A percentile compares a stretch with the other conserved stretches of the same genome.
Conservation (phyloP, 2,113 vertebrate species). For the Podiceps cristatus region DNA sequence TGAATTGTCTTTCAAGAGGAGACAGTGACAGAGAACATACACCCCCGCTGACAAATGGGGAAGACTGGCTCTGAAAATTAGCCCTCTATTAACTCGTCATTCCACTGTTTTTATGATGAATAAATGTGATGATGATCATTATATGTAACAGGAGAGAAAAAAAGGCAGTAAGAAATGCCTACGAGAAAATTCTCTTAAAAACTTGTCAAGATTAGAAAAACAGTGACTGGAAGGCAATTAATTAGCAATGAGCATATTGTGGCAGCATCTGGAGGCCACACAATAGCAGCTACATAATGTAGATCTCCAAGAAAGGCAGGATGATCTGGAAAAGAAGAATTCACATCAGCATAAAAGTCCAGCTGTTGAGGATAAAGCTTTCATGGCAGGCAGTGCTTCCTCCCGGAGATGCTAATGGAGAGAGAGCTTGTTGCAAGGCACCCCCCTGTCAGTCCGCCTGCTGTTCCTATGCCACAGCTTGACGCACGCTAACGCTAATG, state of each 20-base stretch:
- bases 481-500: background rate
- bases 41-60: background rate
- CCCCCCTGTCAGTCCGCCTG: background rate
- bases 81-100: background rate
- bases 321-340: background rate
- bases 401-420: background rate
- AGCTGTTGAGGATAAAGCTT: background rate
- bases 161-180: background rate
- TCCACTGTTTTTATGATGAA: background rate
- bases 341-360: background rate
- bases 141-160: background rate
- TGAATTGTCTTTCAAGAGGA: background rate
- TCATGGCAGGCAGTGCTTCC: background rate
- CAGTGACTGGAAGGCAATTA: background rate
- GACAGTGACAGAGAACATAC: background rate
- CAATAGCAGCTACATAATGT: background rate
- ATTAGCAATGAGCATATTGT: background rate
- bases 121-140: background rate
- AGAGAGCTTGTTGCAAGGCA: background rate
- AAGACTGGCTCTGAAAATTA: background rate
- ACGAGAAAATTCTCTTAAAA: background rate
- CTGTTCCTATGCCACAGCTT: background rate
- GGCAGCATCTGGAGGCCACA: background rate
- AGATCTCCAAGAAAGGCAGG: background rate
- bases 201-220: background rate